phyloP scores from a whole-genome alignment of 2,113 vertebrate species.

The Pomatostomus ruficeps region DNA sequence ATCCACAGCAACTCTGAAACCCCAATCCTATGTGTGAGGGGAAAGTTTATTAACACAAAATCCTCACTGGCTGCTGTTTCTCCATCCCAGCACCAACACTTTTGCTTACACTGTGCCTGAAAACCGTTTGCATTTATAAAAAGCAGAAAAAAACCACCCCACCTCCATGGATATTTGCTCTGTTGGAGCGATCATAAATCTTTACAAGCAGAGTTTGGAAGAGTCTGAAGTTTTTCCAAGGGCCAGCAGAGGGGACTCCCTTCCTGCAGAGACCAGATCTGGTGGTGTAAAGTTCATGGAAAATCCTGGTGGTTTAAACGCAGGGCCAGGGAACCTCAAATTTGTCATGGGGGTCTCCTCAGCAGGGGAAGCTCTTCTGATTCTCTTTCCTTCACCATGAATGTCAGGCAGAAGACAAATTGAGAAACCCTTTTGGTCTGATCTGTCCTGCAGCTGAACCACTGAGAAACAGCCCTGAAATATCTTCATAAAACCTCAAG shows the following conservation, averaged over 20 bases:
- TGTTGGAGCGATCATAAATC: neutral
- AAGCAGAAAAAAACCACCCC: neutral
- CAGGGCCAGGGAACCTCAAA: neutral
- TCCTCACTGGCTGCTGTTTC: neutral
- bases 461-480: neutral
- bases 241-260: neutral
- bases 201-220: neutral
- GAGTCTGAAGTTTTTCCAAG: neutral
- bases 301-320: neutral
- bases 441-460: neutral
- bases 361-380: neutral
- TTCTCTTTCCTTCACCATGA: neutral
- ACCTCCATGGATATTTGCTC: neutral
- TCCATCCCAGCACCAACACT: neutral
- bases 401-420: neutral
- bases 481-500: neutral
- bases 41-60: neutral
- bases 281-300: neutral
- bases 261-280: neutral
- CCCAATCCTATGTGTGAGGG: accelerated
- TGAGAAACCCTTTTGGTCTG: neutral
- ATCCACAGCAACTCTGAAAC: neutral
- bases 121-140: neutral
- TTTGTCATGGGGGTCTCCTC: neutral
- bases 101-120: neutral